phyloP scores from a whole-genome alignment of 1,140 invertebrate genomes.

The Heliothis subflexa region DNA sequence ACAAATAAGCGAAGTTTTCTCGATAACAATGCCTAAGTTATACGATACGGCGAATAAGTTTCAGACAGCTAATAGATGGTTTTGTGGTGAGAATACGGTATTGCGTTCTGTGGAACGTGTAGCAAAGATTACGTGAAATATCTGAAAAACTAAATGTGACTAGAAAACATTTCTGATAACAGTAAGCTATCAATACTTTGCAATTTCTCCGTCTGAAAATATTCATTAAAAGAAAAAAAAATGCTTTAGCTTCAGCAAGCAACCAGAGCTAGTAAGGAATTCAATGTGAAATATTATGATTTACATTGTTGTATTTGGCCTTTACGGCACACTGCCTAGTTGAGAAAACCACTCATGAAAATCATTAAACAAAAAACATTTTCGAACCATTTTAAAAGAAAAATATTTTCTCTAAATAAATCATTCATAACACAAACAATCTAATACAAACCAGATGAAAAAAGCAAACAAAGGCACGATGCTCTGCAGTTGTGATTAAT shows the following conservation, averaged over 20 bases:
- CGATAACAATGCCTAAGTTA: slow-evolving; percentile 57
- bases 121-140: neutral
- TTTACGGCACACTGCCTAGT: too few relatives aligned
- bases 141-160: neutral
- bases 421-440: neutral
- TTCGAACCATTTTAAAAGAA: too few relatives aligned
- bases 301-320: too few relatives aligned
- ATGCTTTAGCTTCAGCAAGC: too few relatives aligned
- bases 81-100: slow-evolving; percentile 10
- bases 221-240: too few relatives aligned
- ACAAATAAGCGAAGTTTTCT: slow-evolving; percentile 71
- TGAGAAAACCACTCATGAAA: too few relatives aligned
- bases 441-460: neutral
- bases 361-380: too few relatives aligned
- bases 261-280: too few relatives aligned
- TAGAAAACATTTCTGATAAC: neutral
- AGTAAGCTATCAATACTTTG: neutral
- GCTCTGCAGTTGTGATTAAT: slow-evolving; percentile 64
- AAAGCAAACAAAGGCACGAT: slow-evolving; percentile 32
- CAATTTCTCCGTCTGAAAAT: too few relatives aligned
- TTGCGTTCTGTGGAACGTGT: neutral
- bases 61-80: slow-evolving; percentile 26
- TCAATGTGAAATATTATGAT: too few relatives aligned
- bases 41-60: slow-evolving; percentile 43
- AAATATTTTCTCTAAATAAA: neutral